These are phyloP conservation scores for Mungos mungo DNA, from an alignment of 2,113 vertebrate genomes.

Conservation along the genomic window DNA sequence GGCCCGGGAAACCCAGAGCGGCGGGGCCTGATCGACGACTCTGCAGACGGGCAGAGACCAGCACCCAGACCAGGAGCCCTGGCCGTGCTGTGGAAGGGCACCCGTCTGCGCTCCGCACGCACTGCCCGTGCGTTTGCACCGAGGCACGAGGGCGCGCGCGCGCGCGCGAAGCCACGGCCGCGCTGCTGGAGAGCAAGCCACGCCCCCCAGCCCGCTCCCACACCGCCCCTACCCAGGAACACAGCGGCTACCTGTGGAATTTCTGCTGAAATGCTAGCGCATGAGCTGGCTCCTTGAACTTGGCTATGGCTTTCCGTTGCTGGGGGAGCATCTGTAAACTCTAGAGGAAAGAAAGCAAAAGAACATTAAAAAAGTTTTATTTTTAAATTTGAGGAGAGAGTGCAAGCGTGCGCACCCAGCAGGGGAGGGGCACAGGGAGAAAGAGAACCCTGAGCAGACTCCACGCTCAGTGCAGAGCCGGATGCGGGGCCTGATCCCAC, in stretches of 20 bases:
- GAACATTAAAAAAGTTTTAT: neutral
- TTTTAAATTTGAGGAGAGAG: too few species aligned
- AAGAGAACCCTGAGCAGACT: too few species aligned
- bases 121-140: accelerated
- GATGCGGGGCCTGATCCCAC: too few species aligned
- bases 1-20: accelerated
- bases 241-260: constrained; percentile 92
- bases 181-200: neutral
- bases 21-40: accelerated
- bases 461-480: too few species aligned
- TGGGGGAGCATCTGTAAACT: constrained; percentile 97
- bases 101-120: accelerated
- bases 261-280: constrained; percentile 95
- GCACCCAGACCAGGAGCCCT: accelerated
- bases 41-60: neutral
- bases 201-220: neutral
- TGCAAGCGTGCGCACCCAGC: too few species aligned
- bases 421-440: too few species aligned
- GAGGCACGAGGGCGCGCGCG: neutral
- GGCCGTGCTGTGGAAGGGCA: too few species aligned
- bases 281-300: constrained; percentile 93
- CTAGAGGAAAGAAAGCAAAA: constrained; percentile 77
- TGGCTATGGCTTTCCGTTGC: constrained; percentile 97
- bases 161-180: neutral
- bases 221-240: accelerated